Evolutionary conservation across 1,140 invertebrate species (phyloP), one percentile per base, ranked within the genome.

Genomic region (Tetranychus cinnabarinus): DNA sequence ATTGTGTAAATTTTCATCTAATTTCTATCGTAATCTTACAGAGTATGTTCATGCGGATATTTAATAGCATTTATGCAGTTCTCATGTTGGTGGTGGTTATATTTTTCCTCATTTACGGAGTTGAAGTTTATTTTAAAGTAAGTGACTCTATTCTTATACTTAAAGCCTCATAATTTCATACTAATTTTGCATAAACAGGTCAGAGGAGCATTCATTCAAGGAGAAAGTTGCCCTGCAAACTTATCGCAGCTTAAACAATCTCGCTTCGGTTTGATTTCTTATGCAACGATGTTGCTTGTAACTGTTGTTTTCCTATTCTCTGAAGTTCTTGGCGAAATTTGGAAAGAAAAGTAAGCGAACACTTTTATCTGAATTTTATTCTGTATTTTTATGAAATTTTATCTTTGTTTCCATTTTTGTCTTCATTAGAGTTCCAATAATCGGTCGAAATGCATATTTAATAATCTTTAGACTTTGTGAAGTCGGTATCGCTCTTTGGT

Each of bases 51-150:
- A 54, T 63, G 31, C 63, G 86, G 69, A 77, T 92, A 7, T 92
- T 91, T 72, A 89, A 91, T 72, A 85, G 86, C 6, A 88, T 86
- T 70, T 92, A 92, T 72, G 89, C 88, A 13, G 81, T 86, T 12
- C 76, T 93, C 13, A 77, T 93, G 48, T 83, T 92, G 67, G 84
- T 92, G 58, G 86, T 89, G 36, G 86, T 93, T 35, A 77, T 91
- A 7, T 90, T 92, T 74, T 93, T 92, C 73, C 78, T 95, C 42
- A 88, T 92, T 60, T 95, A 93, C 72, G 89, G 89, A 35, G 84
- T 92, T 10, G 87, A 92, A 76, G 88, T 93, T 2, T 93, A 84
- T 71, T 90, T 93, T 69, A 92, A 92, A 80, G 84, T 92, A 72
- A 75, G 69, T 66, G 46, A 55, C 48, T 54, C 45, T 50, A 13